Base-by-base conservation (phyloP, 2,797 vertebrate species). In the Amazona finschi region DNA sequence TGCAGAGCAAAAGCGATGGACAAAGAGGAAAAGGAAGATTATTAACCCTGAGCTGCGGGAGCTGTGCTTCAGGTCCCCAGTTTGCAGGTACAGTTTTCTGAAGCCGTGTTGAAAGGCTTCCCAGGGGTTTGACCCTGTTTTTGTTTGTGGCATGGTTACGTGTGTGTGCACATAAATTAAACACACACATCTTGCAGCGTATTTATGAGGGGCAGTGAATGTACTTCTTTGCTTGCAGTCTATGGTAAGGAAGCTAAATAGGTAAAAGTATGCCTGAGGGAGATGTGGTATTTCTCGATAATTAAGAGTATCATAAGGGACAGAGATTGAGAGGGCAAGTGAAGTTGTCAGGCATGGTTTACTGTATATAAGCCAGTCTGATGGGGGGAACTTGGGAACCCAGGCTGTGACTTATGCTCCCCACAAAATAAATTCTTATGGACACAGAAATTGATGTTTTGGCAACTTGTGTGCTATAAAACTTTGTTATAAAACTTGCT, bases 121-220 rank as follows among this genome's bases (percentile, higher is more conserved):
- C 31, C 15, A 20, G 73, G 24, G n/a, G 24, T 31, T 71, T 2
- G 1, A 66, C 14, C 27, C 12, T 10, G 6, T 1, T 12, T 10
- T 27, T 25, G 27, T 79, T 81, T 30, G 16, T 36, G 67, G 16
- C 8, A 2, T 16, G 44, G 31, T 46, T 74, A 14, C 0, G 0
- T 1, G 3, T 16, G 33, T 50, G 50, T 38, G 65, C 20, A 9
- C 3, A 0, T 22, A 77, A 82, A 44, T 30, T 36, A 80, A 81
- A 24, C 12, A 7, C 31, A 8, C 15, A 8, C 28, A 3, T 50
- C n/a, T 28, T 47, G 24, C 27, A 38, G 73, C 0, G 0, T 28
- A 5, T 83, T 94, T 78, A 33, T 6, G 22, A 39, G 2, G 49
- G 67, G 39, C 52, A 73, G 47, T 19, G 31, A 84, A 12, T 14